Evolutionary conservation across 2,797 vertebrate genomes (phyloP), one percentile per base, ranked within the genome.

Genomic region (Thripadectes ignobilis): DNA sequence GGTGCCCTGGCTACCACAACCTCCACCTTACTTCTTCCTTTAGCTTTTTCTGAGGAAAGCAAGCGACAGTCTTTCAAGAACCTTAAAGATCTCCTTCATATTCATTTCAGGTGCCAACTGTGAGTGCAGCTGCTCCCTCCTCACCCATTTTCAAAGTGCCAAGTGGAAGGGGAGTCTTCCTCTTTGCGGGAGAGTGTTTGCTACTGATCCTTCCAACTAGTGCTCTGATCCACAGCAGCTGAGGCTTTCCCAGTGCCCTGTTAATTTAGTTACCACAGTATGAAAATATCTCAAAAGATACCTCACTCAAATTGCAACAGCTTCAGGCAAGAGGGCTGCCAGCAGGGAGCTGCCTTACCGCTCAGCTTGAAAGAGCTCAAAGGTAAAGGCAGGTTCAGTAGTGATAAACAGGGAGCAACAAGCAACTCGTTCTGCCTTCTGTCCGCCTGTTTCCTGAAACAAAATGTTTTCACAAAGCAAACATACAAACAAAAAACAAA

Each of bases 251-350:
- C 46, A 58, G 54, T 72, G 62, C 49, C 30, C 49, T 16, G 34
- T 61, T 88, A 63, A 91, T 92, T 87, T 80, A 88, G 72, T 88
- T 88, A 73, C 68, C 27, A 7, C 32, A 20, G 43, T 29, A 41
- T 19, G 85, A 83, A 93, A 88, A 72, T 54, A 61, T n/a, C 65
- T 93, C 57, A 71, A 29, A 89, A 80, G 85, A 82, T 7, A 57
- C 38, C 82, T 92, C 45, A 6, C 57, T 95, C 52, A 59, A 85
- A 88, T 43, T 85, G 78, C 72, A 71, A n/a, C 57, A 80, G 89
- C 96, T 95, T 58, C 38, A 83, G 89, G 88, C 73, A 75, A 83
- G 65, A 65, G 36, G 46, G 57, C 39, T 79, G 38, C 75, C 88
- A 95, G 93, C 79, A 89, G 88, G 85, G 54, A 95, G 76, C 65